Conservation (phyloP, 1,140 invertebrate genomes). For the Lordiphosa mommai region DNA sequence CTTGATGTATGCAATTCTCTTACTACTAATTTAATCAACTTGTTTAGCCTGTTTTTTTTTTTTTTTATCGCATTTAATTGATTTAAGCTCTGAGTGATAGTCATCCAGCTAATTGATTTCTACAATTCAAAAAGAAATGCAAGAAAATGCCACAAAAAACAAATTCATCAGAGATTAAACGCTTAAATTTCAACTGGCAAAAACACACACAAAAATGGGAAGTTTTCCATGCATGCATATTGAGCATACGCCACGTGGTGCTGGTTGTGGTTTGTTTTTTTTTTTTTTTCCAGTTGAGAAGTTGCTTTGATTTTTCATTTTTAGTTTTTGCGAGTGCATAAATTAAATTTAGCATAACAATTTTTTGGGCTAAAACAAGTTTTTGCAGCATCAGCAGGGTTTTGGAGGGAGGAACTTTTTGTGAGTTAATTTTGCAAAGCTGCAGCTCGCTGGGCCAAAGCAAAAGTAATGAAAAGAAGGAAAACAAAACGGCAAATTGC, state of each 20-base stretch:
- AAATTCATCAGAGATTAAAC: slow-evolving; percentile 4
- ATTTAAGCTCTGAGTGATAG: too few relatives aligned
- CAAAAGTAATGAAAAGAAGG: too few relatives aligned
- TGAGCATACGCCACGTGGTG: slow-evolving; percentile 41
- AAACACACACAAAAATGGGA: slow-evolving; percentile 5
- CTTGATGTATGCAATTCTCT: too few relatives aligned
- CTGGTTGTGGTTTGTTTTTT: slow-evolving; percentile 35
- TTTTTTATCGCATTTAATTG: too few relatives aligned
- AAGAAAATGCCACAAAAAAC: not conserved
- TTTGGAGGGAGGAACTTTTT: slow-evolving; percentile 3
- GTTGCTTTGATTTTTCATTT: not conserved
- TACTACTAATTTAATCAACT: too few relatives aligned
- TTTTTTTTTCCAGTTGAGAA: slow-evolving; percentile 25
- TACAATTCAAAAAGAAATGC: not conserved
- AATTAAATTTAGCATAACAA: slow-evolving; percentile 50
- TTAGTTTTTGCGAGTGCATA: slow-evolving; percentile 38
- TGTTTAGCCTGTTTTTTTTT: too few relatives aligned
- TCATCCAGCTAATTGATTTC: too few relatives aligned
- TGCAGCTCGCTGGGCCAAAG: not conserved
- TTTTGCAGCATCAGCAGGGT: not conserved
- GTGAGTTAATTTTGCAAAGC: slow-evolving; percentile 1
- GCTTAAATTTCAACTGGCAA: not conserved
- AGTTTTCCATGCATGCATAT: slow-evolving; percentile 11
- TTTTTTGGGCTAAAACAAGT: slow-evolving; percentile 37
- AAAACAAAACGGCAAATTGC: slow-evolving; percentile 28